Evolutionary conservation across 2,113 vertebrate genomes (phyloP), one percentile per base, ranked within the genome.

Genomic region (Rhynchomys soricoides): DNA sequence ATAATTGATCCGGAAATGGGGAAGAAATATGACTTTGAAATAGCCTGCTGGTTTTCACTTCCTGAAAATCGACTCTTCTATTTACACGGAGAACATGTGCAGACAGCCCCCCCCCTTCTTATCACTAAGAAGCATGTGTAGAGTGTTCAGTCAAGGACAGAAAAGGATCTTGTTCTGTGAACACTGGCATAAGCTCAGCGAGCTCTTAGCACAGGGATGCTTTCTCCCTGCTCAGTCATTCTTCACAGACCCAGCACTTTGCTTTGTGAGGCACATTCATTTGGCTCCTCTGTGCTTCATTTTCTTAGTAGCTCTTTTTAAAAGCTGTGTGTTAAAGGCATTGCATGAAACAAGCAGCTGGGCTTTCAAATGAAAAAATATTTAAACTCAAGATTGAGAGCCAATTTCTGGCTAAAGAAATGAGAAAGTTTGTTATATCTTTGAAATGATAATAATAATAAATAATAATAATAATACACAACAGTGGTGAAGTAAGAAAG

Each of bases 21-120:
- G 82, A 90, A 64, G 90, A 83, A 93, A 95, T 52, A 78, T n/a
- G 83, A 45, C 79, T 74, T 91, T 70, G 88, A 87, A 93, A 95
- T 40, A 85, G 91, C 59, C 89, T 96, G 77, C 62, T 86, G 75
- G 85, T 85, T 92, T 96, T 79, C 16, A 43, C 91, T 95, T 86
- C 48, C 86, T 74, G 82, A 70, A 82, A 70, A 55, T 17, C 1
- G 3, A 79, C 62, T 89, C 34, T 96, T 79, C 73, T 45, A 40
- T 71, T 86, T 91, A 78, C 66, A 82, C 59, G 86, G 95, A 89
- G 94, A 93, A 83, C 78, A 66, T 26, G 40, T 93, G 70, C 37
- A 86, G 37, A 90, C 5, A 59, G 31, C 64, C 64, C 70, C 64
- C 40, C 90, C 24, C 40, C 89, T 96, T 73, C 81, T 73, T 95